These are phyloP conservation scores for Campopleginae sp. DNA, from an alignment of 2,888 invertebrate species.

Conservation along the genomic window DNA sequence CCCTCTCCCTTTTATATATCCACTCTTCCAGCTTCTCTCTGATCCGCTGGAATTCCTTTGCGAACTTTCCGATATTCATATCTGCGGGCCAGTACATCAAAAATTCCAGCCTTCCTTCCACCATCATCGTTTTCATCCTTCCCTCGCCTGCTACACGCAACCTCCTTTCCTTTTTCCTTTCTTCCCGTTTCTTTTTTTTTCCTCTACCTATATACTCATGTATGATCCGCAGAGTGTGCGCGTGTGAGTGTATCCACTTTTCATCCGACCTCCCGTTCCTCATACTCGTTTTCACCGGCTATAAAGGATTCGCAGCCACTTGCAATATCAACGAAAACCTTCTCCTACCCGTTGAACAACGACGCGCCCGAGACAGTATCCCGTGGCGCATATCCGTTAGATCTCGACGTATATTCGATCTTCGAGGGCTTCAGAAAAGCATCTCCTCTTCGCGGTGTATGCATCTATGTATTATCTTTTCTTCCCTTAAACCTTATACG, in stretches of 20 bases:
- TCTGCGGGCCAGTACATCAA: conserved; percentile 82
- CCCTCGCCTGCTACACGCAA: conserved; percentile 2
- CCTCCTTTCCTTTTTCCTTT: conserved; percentile 6
- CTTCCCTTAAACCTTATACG: neutral
- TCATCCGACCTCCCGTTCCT: conserved; percentile 63
- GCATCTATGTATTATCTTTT: neutral
- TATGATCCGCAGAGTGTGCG: neutral
- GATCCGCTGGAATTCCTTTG: conserved; percentile 82
- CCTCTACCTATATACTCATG: conserved; percentile 10
- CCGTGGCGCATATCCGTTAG: conserved; percentile 57
- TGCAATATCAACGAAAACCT: conserved; percentile 80
- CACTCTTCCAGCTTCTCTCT: conserved; percentile 65
- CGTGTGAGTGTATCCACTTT: conserved; percentile 26
- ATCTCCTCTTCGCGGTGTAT: conserved; percentile 21
- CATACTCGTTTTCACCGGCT: conserved; percentile 76
- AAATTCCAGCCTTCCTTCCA: conserved; percentile 81
- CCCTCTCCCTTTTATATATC: conserved; percentile 38
- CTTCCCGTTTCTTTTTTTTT: neutral
- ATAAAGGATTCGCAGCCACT: conserved; percentile 83
- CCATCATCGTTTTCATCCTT: conserved; percentile 39
- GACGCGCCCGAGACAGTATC: conserved; percentile 45
- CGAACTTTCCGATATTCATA: conserved; percentile 83
- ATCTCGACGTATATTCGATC: conserved; percentile 59
- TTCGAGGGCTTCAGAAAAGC: conserved; percentile 38
- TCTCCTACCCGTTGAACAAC: conserved; percentile 30